Base-by-base conservation (phyloP, 2,888 invertebrate species). In the Eurois occulta region DNA sequence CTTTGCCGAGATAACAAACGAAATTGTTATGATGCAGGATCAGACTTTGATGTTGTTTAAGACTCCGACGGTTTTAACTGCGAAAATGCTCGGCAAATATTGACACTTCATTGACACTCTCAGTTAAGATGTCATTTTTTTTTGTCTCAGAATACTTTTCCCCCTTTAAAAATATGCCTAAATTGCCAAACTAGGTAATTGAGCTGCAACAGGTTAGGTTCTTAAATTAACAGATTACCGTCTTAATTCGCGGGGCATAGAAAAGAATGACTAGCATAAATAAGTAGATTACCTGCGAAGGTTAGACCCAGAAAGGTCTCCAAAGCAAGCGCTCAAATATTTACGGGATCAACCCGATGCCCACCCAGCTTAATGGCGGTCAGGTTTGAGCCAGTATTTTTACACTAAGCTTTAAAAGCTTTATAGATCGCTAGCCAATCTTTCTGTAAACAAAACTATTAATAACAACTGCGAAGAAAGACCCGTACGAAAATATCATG, bases 1-100 rank as follows among this genome's bases (percentile, higher is more conserved):
- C 88, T 89, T 86, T 87, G 83, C 80, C 72, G 86, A 91, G 91
- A 91, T 91, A 91, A 91, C 89, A 90, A 88, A 89, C 87, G 82
- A 85, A 90, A 90, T 91, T 90, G 90, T 89, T 91, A 86, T 86
- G 77, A 88, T 86, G 86, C 87, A 88, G 89, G 75, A 84, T 81
- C 77, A 86, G 71, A 77, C 80, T 86, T 90, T 86, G 84, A 89
- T 84, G 85, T 84, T 87, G 77, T 73, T 78, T 43, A 77, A 76
- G 66, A 68, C 69, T 80, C 38, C 21, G 21, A 60, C 11, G 48
- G 64, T 69, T 85, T 85, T 66, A 52, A 35, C 52, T 74, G 77
- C 38, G 64, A 69, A 75, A n/a, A 72, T 67, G 11, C 11, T 41
- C 24, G 32, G 21, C 18, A 68, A 77, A 62, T 58, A 77, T 69